Percentiles rank a stretch among this genome's conserved stretches.
Conservation (phyloP, 1,140 invertebrate genomes). For the Euwallacea fornicatus region DNA sequence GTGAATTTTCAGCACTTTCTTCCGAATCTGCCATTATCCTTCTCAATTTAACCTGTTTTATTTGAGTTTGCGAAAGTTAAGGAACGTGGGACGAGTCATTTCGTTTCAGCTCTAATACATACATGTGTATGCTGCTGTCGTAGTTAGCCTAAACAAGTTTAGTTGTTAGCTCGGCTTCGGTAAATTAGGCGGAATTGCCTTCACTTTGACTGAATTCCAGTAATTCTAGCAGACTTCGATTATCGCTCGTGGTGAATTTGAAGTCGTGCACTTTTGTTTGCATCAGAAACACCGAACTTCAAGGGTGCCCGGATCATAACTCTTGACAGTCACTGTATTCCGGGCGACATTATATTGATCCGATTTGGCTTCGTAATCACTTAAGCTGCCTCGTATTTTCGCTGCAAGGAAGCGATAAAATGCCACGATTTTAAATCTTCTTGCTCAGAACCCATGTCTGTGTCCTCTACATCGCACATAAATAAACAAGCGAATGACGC, state of each 20-base stretch:
- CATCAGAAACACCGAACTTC: neutral
- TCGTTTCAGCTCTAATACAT: no score
- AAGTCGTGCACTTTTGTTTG: neutral
- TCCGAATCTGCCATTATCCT: neutral
- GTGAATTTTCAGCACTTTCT: neutral
- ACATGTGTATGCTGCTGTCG: no score
- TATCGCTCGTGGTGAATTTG: neutral
- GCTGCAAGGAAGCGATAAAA: conserved; percentile 10
- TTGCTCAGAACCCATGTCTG: neutral
- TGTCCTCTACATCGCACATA: neutral
- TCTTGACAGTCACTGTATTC: conserved; percentile 7
- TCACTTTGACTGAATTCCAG: neutral
- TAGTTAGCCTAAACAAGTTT: no score
- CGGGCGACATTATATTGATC: conserved; percentile 17
- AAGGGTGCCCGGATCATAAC: neutral
- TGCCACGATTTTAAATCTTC: conserved; percentile 8
- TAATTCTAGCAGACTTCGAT: neutral
- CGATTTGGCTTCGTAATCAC: conserved; percentile 9
- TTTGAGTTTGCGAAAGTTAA: neutral
- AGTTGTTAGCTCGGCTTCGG: no score
- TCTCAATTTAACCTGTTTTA: neutral
- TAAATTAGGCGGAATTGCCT: no score
- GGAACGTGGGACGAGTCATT: no score
- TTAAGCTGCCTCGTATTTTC: conserved; percentile 14
- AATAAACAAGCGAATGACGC: no score